Conservation (phyloP, 2,797 vertebrate genomes). For the Gorsachius magnificus region DNA sequence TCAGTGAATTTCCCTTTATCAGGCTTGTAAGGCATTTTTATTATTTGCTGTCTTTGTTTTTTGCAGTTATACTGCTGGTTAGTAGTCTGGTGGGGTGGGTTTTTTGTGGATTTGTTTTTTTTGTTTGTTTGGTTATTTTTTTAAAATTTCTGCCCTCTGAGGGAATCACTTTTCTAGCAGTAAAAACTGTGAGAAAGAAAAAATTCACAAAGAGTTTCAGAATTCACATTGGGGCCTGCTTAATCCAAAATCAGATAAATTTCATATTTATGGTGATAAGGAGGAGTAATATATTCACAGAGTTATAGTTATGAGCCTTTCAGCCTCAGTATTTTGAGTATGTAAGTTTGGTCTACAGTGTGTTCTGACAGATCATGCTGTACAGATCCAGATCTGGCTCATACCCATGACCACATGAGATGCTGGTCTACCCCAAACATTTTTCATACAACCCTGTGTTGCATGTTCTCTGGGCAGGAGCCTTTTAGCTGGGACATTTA, state of each 20-base stretch:
- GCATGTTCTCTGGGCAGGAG: not conserved
- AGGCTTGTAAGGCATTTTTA: not conserved
- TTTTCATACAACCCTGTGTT: not conserved
- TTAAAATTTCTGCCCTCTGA: not conserved
- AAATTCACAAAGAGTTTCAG: not conserved
- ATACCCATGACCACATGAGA: not conserved
- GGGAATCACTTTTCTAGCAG: not conserved
- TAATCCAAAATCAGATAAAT: slow-evolving; percentile 1
- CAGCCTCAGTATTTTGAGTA: not conserved
- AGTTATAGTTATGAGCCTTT: not conserved
- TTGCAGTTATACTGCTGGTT: not conserved
- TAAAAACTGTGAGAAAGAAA: not conserved
- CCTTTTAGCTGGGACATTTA: not conserved
- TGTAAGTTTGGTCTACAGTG: not conserved
- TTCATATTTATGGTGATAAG: not conserved
- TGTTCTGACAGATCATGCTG: not conserved
- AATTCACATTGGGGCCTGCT: not conserved
- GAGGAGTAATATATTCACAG: not conserved
- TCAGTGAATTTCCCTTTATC: not conserved
- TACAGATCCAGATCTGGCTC: not conserved
- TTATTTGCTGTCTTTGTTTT: not conserved
- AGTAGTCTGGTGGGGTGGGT: not conserved
- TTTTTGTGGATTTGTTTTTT: not conserved
- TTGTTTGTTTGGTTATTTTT: not conserved
- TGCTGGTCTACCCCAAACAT: not conserved